Evolutionary conservation across 1,140 invertebrate species (phyloP), one percentile per base, ranked within the genome.

Genomic region (Amphibalanus amphitrite): DNA sequence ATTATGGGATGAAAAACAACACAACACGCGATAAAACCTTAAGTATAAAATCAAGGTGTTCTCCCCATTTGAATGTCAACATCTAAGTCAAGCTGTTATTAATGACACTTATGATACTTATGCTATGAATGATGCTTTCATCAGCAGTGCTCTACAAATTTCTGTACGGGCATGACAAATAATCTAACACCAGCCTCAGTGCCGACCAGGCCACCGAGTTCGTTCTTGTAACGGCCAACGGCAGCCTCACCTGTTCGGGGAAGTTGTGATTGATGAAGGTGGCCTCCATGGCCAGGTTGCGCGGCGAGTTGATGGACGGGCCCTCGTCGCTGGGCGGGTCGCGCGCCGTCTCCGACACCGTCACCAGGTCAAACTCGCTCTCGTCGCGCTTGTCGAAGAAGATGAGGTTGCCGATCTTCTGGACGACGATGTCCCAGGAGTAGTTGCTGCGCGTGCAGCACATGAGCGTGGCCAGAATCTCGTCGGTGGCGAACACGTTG

Each of bases 191-290:
- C n/a, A n/a, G n/a, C n/a, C n/a, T n/a, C n/a, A n/a, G n/a, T n/a
- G n/a, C n/a, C n/a, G n/a, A n/a, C n/a, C n/a, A n/a, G n/a, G n/a
- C n/a, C n/a, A n/a, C n/a, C n/a, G n/a, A n/a, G n/a, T n/a, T n/a
- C n/a, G n/a, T n/a, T n/a, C n/a, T n/a, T n/a, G n/a, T n/a, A n/a
- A 69, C 47, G 23, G 40, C 40, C 28, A 28, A 71, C 15, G 40
- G 15, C 72, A 71, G 72, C 28, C 26, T 71, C 28, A 95, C 93
- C 86, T 99, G 97, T 77, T 99, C 96, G 68, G 95, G 96, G 81
- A 99, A 99, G 80, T 98, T 99, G 79, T 99, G 96, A 82, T 99
- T 99, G 76, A 99, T 98, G 78, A 97, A 98, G 0, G 97, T 98
- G 0, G 97, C 97, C 81, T 99, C 97, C 4, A 98, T 84, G 0